Conservation (phyloP, 2,113 vertebrate genomes). For the Poecilia latipinna region DNA sequence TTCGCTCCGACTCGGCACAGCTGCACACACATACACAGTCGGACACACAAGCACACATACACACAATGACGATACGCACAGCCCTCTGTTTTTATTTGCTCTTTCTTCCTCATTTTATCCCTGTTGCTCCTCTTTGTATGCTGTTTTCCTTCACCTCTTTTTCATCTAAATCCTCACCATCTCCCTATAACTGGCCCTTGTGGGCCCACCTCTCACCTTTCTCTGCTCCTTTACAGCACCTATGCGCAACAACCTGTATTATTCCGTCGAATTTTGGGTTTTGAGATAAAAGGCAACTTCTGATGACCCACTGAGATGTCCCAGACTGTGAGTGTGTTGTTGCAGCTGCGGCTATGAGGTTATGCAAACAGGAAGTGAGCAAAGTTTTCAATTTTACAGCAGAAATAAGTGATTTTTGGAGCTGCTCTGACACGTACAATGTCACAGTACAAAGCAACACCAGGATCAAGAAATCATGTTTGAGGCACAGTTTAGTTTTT, state of each 20-base stretch:
- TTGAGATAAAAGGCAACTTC: constrained; percentile 14
- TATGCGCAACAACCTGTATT: not conserved
- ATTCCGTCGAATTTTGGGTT: constrained; percentile 1
- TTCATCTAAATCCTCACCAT: not conserved
- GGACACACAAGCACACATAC: constrained; percentile 21
- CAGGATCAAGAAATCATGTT: not conserved
- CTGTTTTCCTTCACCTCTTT: not conserved
- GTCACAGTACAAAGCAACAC: not conserved
- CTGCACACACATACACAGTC: constrained; percentile 55
- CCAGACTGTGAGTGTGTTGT: constrained; percentile 18
- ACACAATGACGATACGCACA: constrained; percentile 22
- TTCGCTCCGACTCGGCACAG: constrained; percentile 52
- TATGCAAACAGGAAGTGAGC: constrained; percentile 14
- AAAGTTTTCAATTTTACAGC: constrained; percentile 9
- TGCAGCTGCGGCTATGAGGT: constrained; percentile 14
- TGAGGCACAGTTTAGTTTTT: too few relatives aligned
- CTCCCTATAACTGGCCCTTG: not conserved
- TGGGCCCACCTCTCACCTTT: not conserved
- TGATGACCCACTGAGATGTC: constrained; percentile 7
- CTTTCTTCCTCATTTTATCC: constrained; percentile 6
- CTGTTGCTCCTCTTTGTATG: not conserved
- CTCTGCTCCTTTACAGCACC: not conserved
- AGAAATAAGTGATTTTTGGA: not conserved
- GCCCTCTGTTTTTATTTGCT: constrained; percentile 12
- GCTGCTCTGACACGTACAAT: not conserved